Evolutionary conservation across 1,140 invertebrate genomes (phyloP).

Genomic region (Zaprionus gabonicus): DNA sequence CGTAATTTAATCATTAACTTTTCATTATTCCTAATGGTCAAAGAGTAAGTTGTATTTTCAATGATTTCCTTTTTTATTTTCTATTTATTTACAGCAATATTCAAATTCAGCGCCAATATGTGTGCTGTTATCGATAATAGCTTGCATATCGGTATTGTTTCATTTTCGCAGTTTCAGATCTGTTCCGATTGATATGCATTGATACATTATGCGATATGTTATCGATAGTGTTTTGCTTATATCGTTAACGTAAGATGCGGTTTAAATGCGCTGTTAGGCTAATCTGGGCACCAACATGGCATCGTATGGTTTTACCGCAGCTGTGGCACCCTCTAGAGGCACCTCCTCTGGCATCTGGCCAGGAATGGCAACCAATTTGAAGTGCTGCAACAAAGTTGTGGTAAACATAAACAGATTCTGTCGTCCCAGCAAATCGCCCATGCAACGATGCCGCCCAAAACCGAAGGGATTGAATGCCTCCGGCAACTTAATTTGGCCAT

Average conservation of each 20-base stretch:
- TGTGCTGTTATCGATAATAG: background rate
- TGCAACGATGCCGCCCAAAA: conserved; percentile 92
- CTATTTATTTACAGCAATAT: background rate
- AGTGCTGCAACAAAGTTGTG: conserved; percentile 91
- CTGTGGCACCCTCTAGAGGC: conserved; percentile 90
- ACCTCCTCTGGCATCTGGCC: conserved; percentile 87
- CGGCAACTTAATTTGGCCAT: conserved; percentile 88
- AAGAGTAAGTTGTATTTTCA: background rate
- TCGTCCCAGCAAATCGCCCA: conserved; percentile 93
- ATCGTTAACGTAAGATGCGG: background rate
- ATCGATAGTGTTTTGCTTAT: background rate
- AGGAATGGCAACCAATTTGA: conserved; percentile 88
- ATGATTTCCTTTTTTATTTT: background rate
- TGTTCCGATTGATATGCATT: background rate
- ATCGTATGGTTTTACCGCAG: conserved; percentile 89
- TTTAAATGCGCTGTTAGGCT: background rate
- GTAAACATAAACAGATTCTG: conserved; percentile 94
- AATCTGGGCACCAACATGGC: conserved; percentile 85
- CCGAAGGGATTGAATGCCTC: conserved; percentile 92
- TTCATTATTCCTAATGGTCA: background rate
- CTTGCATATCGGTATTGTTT: background rate
- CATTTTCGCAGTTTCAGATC: background rate
- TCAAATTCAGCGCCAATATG: background rate
- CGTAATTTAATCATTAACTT: background rate
- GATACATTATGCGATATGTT: background rate